Evolutionary conservation across 2,113 vertebrate species (phyloP).

Genomic region (Dipodomys merriami): DNA sequence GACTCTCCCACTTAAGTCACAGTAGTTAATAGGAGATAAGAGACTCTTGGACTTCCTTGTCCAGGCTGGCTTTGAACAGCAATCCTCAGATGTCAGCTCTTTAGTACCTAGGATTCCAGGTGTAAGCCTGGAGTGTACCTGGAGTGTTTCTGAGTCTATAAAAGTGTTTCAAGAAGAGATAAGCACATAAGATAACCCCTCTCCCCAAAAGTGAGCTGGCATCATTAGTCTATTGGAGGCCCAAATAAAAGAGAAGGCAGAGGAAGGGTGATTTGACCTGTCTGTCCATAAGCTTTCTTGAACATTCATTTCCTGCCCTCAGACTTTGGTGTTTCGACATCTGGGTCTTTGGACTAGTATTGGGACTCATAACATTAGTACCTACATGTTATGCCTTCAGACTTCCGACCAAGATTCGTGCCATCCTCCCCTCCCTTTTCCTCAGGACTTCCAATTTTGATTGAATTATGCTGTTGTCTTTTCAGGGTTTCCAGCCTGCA

Average conservation of each 20-base stretch:
- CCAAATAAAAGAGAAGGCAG: neutral
- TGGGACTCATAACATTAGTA: neutral
- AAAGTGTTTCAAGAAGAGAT: neutral
- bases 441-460: neutral
- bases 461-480: neutral
- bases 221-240: neutral
- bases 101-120: neutral
- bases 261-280: neutral
- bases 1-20: too few relatives aligned
- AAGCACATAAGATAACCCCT: neutral
- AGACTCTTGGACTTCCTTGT: too few relatives aligned
- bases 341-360: neutral
- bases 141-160: neutral
- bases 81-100: too few relatives aligned
- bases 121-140: too few relatives aligned
- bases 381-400: neutral
- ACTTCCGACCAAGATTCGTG: neutral
- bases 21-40: too few relatives aligned
- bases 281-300: neutral
- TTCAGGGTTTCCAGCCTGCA: neutral
- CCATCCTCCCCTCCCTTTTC: neutral
- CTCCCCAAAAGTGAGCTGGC: neutral
- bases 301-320: neutral
- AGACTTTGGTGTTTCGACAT: neutral
- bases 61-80: too few relatives aligned